Percentiles rank a stretch among this genome's conserved stretches.
These are phyloP conservation scores for Disparrhopalites patrizii DNA, from an alignment of 2,888 invertebrate genomes.

Conservation along the genomic window DNA sequence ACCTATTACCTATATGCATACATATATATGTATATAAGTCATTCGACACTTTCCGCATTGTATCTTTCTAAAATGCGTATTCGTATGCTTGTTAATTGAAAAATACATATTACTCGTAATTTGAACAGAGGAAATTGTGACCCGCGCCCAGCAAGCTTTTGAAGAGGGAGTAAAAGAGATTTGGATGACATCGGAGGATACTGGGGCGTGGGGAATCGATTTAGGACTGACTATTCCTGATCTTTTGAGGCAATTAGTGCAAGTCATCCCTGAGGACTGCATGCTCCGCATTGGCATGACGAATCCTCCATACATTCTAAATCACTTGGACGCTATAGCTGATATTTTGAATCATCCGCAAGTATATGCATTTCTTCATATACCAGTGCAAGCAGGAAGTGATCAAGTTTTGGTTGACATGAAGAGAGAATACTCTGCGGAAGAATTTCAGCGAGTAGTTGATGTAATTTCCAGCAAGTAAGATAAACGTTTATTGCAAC, in stretches of 20 bases:
- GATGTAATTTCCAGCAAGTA: conserved; percentile 71
- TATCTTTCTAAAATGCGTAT: conserved; percentile 25
- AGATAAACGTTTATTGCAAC: conserved; percentile 3
- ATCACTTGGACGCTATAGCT: conserved; percentile 85
- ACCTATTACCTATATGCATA: not conserved
- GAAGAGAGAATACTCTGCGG: conserved; percentile 89
- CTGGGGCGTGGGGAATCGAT: conserved; percentile 95
- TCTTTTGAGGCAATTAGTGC: conserved; percentile 77
- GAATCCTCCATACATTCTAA: conserved; percentile 96
- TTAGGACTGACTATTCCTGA: conserved; percentile 84
- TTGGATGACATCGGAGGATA: conserved; percentile 97
- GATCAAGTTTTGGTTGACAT: conserved; percentile 90
- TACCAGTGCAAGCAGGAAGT: conserved; percentile 97
- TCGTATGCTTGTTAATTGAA: too few relatives aligned
- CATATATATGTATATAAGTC: not conserved
- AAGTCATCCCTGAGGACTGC: conserved; percentile 57
- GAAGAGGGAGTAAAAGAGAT: conserved; percentile 90
- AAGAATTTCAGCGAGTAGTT: conserved; percentile 85
- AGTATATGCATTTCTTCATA: conserved; percentile 93
- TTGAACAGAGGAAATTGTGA: conserved; percentile 74
- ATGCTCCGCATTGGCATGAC: conserved; percentile 75
- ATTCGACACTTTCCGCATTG: not conserved
- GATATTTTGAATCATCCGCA: conserved; percentile 79
- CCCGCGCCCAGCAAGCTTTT: conserved; percentile 79
- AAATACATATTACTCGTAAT: too few relatives aligned